Base-by-base conservation (phyloP, 2,113 vertebrate genomes). In the Thryonomys swinderianus region DNA sequence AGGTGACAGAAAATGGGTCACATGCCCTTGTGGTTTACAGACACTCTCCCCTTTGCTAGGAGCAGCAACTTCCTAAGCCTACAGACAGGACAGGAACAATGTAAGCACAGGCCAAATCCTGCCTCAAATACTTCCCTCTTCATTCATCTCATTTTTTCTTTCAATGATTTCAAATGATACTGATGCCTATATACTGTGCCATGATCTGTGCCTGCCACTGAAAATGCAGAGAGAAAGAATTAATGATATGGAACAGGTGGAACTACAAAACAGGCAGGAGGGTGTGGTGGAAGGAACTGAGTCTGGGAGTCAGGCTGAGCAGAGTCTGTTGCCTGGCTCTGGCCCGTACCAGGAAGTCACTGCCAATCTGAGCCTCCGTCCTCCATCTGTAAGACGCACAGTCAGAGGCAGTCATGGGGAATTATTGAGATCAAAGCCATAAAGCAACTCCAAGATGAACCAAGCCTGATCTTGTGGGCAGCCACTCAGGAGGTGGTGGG, bases 1-100 rank as follows among this genome's bases (percentile, higher is more conserved):
- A 64, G 97, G 73, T 85, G 73, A 81, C 1, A 69, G 64, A 96
- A 96, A 88, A 80, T 64, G 86, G 83, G 76, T 59, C 93, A 92
- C 78, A 48, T 34, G 79, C 23, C 13, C 93, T 86, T 45, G 59
- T n/a, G 90, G 92, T 95, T 71, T 93, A 82, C 71, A 89, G 53
- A 45, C 42, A 55, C 12, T 48, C 69, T 96, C 81, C 66, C 25
- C 82, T 80, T 53, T 67, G 34, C 37, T 90, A 87, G 91, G 40
- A 57, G 59, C 81, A 81, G 66, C 83, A 84, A 97, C 69, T 81
- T 93, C 51, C 87, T 67, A 57, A 71, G 79, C 40, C 92, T 37
- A 2, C 25, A 69, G 66, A 67, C 27, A 89, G 76, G 84, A 62
- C n/a, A 69, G 73, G 74, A 55, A 55, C 48, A 23, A 81, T 34